phyloP scores from a whole-genome alignment of 2,888 invertebrate genomes.

The Stenodera caucasica region DNA sequence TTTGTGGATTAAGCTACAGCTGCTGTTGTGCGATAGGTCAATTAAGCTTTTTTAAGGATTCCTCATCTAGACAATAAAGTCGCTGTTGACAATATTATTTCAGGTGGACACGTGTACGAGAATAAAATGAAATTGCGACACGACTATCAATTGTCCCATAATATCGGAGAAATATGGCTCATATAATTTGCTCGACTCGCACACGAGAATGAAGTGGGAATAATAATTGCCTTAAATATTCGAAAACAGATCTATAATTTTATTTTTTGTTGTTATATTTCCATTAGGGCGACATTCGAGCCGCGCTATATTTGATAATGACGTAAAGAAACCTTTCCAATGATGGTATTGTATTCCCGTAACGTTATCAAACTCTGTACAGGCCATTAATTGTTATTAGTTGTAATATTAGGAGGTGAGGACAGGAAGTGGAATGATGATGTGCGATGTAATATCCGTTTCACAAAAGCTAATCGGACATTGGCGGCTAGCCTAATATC shows the following conservation, averaged over 20 bases:
- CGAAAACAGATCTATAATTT: too few relatives aligned
- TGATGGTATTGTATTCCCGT: neutral
- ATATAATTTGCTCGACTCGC: too few relatives aligned
- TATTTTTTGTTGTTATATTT: too few relatives aligned
- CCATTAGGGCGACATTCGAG: neutral
- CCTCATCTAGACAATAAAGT: neutral
- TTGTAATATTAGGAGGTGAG: conserved; percentile 22
- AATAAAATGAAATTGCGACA: neutral
- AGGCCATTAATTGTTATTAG: conserved; percentile 19
- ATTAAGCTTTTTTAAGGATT: neutral
- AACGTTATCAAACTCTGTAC: neutral
- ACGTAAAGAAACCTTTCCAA: neutral
- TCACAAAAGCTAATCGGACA: conserved; percentile 31
- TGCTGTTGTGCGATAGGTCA: conserved; percentile 5
- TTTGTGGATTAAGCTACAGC: conserved; percentile 9
- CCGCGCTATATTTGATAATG: neutral
- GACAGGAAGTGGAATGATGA: conserved; percentile 27
- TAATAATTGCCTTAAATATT: conserved; percentile 27
- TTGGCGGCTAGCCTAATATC: conserved; percentile 25
- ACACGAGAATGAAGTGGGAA: too few relatives aligned
- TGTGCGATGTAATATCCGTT: conserved; percentile 32
- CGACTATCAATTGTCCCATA: too few relatives aligned
- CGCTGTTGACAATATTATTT: neutral
- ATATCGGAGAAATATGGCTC: neutral
- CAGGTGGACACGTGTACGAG: neutral